Percentiles rank a stretch among this genome's conserved stretches.
These are phyloP conservation scores for Apogon hyalosoma DNA, from an alignment of 2,797 vertebrate species.

Conservation along the genomic window DNA sequence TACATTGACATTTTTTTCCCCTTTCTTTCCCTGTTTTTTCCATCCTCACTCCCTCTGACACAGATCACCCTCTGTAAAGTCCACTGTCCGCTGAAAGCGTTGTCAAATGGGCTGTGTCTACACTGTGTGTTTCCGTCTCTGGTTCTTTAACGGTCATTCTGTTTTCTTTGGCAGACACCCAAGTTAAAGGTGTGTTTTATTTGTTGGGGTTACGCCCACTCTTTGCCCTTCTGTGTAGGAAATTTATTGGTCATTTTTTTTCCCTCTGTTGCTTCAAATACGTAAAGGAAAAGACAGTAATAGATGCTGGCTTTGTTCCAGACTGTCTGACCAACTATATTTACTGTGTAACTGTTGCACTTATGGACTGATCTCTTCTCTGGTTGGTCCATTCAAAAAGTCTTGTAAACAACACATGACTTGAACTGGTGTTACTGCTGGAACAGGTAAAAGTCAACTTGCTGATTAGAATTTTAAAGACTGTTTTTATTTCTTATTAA, in stretches of 20 bases:
- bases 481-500: too few relatives aligned
- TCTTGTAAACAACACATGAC: background rate
- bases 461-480: too few relatives aligned
- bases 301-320: conserved; percentile 29
- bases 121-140: conserved; percentile 53
- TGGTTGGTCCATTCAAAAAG: conserved; percentile 61
- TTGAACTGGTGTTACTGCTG: conserved; percentile 15
- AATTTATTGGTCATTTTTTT: conserved; percentile 35
- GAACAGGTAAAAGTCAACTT: conserved; percentile 25
- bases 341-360: conserved; percentile 2
- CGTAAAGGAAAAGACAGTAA: conserved; percentile 39
- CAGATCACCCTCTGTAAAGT: conserved; percentile 48
- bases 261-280: conserved; percentile 31
- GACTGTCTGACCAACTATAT: conserved; percentile 12
- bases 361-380: conserved; percentile 24
- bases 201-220: conserved; percentile 50
- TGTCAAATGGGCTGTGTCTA: conserved; percentile 43
- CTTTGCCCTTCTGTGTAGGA: conserved; percentile 53
- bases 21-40: background rate
- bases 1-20: conserved; percentile 8
- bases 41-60: conserved; percentile 8
- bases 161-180: conserved; percentile 65
- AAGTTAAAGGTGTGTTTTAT: conserved; percentile 76
- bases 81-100: conserved; percentile 33
- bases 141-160: conserved; percentile 58